These are phyloP conservation scores for Andrena flavipes DNA, from an alignment of 2,888 invertebrate genomes.

Conservation along the genomic window DNA sequence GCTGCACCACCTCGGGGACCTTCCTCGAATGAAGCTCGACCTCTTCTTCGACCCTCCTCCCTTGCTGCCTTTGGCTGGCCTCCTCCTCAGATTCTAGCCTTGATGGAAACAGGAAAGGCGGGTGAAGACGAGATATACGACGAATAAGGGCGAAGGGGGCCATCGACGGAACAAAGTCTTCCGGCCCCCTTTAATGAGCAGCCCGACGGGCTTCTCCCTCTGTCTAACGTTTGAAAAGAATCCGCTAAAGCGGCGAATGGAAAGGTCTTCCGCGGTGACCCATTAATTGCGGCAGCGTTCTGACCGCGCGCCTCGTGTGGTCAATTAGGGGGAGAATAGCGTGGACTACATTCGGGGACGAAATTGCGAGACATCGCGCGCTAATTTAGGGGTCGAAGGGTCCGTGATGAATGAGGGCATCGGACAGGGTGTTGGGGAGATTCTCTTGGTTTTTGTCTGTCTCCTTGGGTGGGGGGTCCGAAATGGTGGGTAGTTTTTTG, in stretches of 20 bases:
- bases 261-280: conserved; percentile 60
- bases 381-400: not conserved
- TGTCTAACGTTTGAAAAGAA: conserved; percentile 41
- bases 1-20: not conserved
- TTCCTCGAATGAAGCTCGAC: not conserved
- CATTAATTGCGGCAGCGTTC: conserved; percentile 52
- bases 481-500: no score
- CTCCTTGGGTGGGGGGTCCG: not conserved
- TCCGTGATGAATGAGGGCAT: not conserved
- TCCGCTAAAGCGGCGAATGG: conserved; percentile 47
- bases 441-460: not conserved
- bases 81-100: conserved; percentile 19
- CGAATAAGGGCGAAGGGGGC: not conserved
- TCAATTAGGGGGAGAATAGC: not conserved
- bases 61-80: not conserved
- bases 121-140: not conserved
- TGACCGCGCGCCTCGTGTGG: not conserved
- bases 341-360: not conserved
- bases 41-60: not conserved
- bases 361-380: not conserved
- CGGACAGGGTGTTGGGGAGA: not conserved
- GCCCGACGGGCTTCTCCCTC: conserved; percentile 52
- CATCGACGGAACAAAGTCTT: conserved; percentile 30
- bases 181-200: conserved; percentile 32
- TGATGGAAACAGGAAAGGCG: conserved; percentile 12